These are phyloP conservation scores for Cephalophus harveyi DNA, from an alignment of 2,113 vertebrate species.

Conservation along the genomic window DNA sequence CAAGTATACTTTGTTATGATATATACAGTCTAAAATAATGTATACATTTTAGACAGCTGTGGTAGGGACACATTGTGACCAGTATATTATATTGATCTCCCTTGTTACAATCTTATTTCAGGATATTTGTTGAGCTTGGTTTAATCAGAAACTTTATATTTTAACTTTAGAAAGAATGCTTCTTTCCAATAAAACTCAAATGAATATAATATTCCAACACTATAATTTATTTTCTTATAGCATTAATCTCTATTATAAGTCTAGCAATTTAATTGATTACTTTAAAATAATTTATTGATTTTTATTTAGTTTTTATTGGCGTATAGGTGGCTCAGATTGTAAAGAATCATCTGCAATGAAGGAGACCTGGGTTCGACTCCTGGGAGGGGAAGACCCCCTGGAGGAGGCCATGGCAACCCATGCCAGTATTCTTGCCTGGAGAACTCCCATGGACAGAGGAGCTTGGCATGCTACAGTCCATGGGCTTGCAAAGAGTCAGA, in stretches of 20 bases:
- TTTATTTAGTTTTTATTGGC: background rate
- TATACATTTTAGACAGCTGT: background rate
- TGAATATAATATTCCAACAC: background rate
- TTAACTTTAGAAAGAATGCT: background rate
- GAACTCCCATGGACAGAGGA: background rate
- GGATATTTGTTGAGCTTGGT: background rate
- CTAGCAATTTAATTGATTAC: background rate
- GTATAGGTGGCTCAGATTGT: background rate
- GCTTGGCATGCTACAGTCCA: background rate
- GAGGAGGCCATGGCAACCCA: background rate
- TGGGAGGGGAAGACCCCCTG: background rate
- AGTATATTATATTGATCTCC: background rate
- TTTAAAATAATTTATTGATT: background rate
- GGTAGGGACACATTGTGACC: background rate
- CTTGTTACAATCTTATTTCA: background rate
- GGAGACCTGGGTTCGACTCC: background rate
- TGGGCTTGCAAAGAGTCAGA: background rate
- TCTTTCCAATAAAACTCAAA: background rate
- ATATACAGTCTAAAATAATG: background rate
- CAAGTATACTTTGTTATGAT: background rate
- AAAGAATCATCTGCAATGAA: background rate
- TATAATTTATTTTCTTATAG: background rate
- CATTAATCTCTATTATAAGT: background rate
- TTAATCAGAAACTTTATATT: background rate
- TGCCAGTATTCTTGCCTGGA: background rate